Conservation (phyloP, 2,888 invertebrate genomes). For the Tetrapedia diversipes region DNA sequence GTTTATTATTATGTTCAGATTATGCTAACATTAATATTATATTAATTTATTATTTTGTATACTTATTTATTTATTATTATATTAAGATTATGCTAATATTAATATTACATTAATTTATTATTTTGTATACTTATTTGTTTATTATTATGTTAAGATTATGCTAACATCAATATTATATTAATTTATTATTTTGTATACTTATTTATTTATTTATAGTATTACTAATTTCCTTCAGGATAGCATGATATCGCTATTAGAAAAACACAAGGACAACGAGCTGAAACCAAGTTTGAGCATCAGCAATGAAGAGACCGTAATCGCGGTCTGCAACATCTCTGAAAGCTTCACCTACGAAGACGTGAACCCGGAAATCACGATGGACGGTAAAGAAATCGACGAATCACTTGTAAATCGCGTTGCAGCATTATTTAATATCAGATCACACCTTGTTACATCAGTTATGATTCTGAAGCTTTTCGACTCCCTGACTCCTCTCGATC, state of each 20-base stretch:
- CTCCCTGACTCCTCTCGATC: conserved; percentile 86
- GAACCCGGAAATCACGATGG: conserved; percentile 85
- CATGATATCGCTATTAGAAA: conserved; percentile 28
- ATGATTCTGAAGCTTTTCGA: conserved; percentile 87
- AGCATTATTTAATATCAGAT: neutral
- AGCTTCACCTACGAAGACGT: conserved; percentile 84
- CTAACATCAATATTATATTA: too few relatives aligned
- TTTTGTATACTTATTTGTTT: too few relatives aligned
- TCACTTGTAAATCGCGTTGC: neutral
- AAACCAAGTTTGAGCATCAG: neutral
- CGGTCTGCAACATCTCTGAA: conserved; percentile 83
- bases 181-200: too few relatives aligned
- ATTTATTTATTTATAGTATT: too few relatives aligned
- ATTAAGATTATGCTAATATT: too few relatives aligned
- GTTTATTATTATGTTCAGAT: too few relatives aligned
- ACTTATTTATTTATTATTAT: too few relatives aligned
- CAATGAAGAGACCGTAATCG: conserved; percentile 44
- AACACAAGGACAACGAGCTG: fast-evolving
- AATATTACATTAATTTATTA: too few relatives aligned
- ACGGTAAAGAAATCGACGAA: conserved; percentile 81
- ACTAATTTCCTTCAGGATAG: conserved; percentile 56
- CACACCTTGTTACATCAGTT: conserved; percentile 78
- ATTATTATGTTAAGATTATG: too few relatives aligned
- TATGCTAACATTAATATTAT: too few relatives aligned
- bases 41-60: too few relatives aligned